Conservation (phyloP, 2,888 invertebrate species). For the Hololepta plana region DNA sequence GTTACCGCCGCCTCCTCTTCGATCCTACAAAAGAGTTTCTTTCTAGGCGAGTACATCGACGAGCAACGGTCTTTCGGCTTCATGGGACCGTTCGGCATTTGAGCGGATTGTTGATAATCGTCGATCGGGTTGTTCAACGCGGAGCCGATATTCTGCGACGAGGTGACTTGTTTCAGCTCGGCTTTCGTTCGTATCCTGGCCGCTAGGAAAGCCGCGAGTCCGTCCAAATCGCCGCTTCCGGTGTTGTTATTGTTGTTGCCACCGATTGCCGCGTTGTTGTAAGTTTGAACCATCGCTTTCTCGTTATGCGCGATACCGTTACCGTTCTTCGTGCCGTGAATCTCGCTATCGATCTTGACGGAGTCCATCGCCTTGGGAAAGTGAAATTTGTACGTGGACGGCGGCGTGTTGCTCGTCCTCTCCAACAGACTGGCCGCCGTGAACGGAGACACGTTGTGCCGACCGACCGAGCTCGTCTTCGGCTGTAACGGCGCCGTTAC, state of each 20-base stretch:
- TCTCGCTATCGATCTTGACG: slow-evolving; percentile 34
- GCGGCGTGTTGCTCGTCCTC: slow-evolving; percentile 28
- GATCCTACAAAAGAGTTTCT: slow-evolving; percentile 39
- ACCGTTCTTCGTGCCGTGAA: slow-evolving; percentile 7
- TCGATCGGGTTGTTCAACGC: slow-evolving; percentile 9
- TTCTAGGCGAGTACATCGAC: slow-evolving; percentile 23
- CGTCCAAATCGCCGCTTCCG: slow-evolving; percentile 27
- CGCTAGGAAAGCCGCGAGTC: slow-evolving; percentile 40
- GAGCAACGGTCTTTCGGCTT: slow-evolving; percentile 28
- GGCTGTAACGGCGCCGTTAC: slow-evolving; percentile 26
- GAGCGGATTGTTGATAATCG: slow-evolving; percentile 18
- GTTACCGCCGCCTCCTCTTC: slow-evolving; percentile 28
- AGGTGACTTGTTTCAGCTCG: slow-evolving; percentile 45
- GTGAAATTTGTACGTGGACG: slow-evolving; percentile 40
- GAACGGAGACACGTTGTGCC: slow-evolving; percentile 36
- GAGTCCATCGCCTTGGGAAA: slow-evolving; percentile 52
- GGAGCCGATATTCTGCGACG: slow-evolving; percentile 12
- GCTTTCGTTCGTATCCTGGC: slow-evolving; percentile 74
- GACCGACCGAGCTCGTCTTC: slow-evolving; percentile 28
- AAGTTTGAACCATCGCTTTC: no score
- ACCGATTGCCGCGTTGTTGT: not conserved
- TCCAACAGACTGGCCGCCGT: slow-evolving; percentile 34
- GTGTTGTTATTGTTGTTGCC: slow-evolving; percentile 1
- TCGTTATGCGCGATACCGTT: not conserved
- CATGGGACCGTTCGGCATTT: no score